Evolutionary conservation across 2,888 invertebrate species (phyloP), one percentile per base, ranked within the genome.

Genomic region (Catocala sponsa): DNA sequence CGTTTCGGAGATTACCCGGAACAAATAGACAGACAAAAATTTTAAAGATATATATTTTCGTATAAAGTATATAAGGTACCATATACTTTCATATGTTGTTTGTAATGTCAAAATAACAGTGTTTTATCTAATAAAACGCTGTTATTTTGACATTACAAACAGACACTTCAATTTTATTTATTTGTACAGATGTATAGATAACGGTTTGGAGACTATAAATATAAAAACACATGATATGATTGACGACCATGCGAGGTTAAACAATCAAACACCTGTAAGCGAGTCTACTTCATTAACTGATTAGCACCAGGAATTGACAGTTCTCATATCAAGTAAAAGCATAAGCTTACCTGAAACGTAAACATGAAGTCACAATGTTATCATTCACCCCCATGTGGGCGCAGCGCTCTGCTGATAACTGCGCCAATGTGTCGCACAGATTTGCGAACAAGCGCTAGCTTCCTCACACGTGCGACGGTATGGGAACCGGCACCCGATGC

Each of bases 381-480:
- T 82, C 83, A 78, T 38, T 48, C 66, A 65, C 55, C 66, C 25
- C 75, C 82, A 84, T 84, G 76, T 82, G 79, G 73, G 76, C 70
- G 35, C 35, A 76, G 71, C 73, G 76, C 70, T 6, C 35, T 76
- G 71, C 73, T 83, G 87, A 84, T 85, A 87, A 80, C 81, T 75
- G 78, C 69, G 68, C 63, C 91, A 93, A 92, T 91, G 83, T 93
- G 93, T 84, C 77, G 80, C 85, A 83, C 93, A 93, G 92, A 94
- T 94, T 93, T 91, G 92, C 93, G 81, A 83, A 80, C 77, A 56
- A 61, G 69, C 64, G 68, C 57, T 78, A 72, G 84, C 81, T 88
- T 88, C 88, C 87, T 86, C 80, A 86, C 93, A 93, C 93, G 91
- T 93, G 92, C 86, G 80, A 74, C 80, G 84, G 83, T 84, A 78